Evolutionary conservation across 2,888 invertebrate genomes (phyloP).

Genomic region (Sphecodes monilicornis): DNA sequence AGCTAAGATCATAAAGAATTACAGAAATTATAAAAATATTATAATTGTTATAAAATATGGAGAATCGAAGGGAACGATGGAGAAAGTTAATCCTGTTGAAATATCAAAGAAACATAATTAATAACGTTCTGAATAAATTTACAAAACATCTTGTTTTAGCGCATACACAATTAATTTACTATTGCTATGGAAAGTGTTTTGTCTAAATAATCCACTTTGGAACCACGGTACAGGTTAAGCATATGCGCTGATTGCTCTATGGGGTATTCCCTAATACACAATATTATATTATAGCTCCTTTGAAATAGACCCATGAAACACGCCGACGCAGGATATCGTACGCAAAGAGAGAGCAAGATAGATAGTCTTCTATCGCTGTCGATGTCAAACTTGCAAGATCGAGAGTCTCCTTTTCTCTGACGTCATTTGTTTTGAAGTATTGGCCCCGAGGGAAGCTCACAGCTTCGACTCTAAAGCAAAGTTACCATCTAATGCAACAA

Average conservation of each 20-base stretch:
- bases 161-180: neutral
- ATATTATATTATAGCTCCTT: neutral
- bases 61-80: neutral
- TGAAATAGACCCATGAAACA: neutral
- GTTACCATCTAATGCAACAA: neutral
- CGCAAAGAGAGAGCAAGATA: neutral
- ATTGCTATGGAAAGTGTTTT: neutral
- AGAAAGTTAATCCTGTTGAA: neutral
- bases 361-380: neutral
- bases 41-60: neutral
- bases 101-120: neutral
- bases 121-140: neutral
- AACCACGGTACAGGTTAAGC: neutral
- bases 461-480: neutral
- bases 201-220: neutral
- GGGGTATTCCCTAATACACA: neutral
- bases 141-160: neutral
- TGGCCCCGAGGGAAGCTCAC: neutral
- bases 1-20: neutral
- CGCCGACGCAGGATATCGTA: neutral
- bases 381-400: neutral
- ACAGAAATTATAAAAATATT: neutral
- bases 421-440: neutral
- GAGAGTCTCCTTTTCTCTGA: neutral
- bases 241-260: neutral